phyloP scores from a whole-genome alignment of 2,113 vertebrate species.

The Barnardius zonarius region DNA sequence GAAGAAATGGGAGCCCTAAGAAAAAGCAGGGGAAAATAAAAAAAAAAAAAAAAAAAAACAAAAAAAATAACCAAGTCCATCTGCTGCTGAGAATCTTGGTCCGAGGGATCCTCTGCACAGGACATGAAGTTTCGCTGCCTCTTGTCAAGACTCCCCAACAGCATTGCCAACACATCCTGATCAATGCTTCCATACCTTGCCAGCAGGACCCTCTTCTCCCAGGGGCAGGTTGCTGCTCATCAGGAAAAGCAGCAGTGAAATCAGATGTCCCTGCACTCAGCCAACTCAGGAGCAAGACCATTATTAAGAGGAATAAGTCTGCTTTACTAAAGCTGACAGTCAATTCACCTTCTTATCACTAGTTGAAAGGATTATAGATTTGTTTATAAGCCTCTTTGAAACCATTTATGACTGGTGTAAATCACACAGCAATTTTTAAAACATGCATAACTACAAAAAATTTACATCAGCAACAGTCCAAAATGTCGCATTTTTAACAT shows the following conservation, averaged over 20 bases:
- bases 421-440: not conserved
- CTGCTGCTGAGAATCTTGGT: not conserved
- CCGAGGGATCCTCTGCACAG: fast-evolving
- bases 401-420: not conserved
- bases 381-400: not conserved
- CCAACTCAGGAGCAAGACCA: not conserved
- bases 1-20: not conserved
- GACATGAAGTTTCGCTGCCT: fast-evolving
- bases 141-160: not conserved
- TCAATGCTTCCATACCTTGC: fast-evolving
- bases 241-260: not conserved
- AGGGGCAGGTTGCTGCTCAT: not conserved
- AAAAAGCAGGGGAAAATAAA: not conserved
- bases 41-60: not conserved
- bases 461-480: not conserved
- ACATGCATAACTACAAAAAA: not conserved
- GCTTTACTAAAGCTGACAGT: not conserved
- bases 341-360: not conserved
- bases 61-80: not conserved
- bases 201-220: not conserved
- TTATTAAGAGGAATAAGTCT: too few relatives aligned
- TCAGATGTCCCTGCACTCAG: fast-evolving
- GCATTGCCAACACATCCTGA: fast-evolving
- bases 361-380: not conserved
- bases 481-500: not conserved